Evolutionary conservation across 1,140 invertebrate species (phyloP), one percentile per base, ranked within the genome.

Genomic region (Aphis craccivora): DNA sequence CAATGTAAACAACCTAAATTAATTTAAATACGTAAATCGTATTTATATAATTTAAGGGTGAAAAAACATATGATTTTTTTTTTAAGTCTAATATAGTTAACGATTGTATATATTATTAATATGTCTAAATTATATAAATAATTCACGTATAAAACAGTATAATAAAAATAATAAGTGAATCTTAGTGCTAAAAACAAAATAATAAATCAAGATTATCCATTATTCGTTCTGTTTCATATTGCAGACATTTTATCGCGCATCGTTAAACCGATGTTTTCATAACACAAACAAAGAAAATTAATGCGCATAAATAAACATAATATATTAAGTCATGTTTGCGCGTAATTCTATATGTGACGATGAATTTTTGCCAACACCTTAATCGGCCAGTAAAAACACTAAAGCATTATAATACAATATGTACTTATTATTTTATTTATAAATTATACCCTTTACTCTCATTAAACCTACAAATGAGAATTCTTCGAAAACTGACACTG

Each of bases 181-280:
- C 30, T n/a, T n/a, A 7, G n/a, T 76, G 60, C 11, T 76, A 76
- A 76, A 76, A 76, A 18, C 60, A n/a, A 76, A 76, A 76, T n/a
- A n/a, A 76, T 76, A 76, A 76, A 76, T 76, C 60, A 76, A 14
- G n/a, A 76, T 76, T 76, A 76, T 76, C 30, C 60, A 76, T 76
- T 76, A 76, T 76, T 76, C 60, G 60, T 76, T 18, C 30, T 76
- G 30, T 76, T 76, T 76, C n/a, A 76, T 76, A 76, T 76, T 76
- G 60, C n/a, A 76, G 30, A 76, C 5, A 5, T 76, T n/a, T n/a
- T 76, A 76, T 76, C 60, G 30, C 60, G 30, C 60, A 76, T 76
- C 60, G 60, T 76, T 76, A 76, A 76, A 76, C 60, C 60, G n/a
- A 76, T n/a, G 60, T 76, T 76, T 76, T 76, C 30, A n/a, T 76